These are phyloP conservation scores for Drosophila kuntzei DNA, from an alignment of 2,888 invertebrate genomes.

Conservation along the genomic window DNA sequence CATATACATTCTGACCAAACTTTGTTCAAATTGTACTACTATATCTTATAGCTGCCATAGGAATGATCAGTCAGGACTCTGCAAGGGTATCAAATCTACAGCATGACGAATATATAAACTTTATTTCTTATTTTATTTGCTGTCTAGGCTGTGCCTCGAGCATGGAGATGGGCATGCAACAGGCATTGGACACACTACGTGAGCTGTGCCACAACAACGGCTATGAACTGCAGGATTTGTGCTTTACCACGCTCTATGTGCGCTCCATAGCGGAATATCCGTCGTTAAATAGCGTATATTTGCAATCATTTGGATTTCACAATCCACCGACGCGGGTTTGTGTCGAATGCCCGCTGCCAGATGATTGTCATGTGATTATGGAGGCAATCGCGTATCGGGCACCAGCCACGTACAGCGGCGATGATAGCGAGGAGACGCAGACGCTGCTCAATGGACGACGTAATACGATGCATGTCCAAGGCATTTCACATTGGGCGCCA, in stretches of 20 bases:
- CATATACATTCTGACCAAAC: not conserved
- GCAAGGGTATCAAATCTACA: not conserved
- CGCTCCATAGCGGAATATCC: slow-evolving; percentile 93
- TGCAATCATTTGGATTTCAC: slow-evolving; percentile 89
- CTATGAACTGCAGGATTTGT: slow-evolving; percentile 88
- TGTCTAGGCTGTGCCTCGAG: slow-evolving; percentile 87
- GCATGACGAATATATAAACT: not conserved
- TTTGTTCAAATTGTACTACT: no score
- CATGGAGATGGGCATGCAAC: slow-evolving; percentile 88
- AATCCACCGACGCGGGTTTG: slow-evolving; percentile 95
- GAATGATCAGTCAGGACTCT: not conserved
- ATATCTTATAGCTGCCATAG: not conserved
- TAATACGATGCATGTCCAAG: slow-evolving; percentile 96
- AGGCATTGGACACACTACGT: slow-evolving; percentile 91
- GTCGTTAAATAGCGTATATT: slow-evolving; percentile 91
- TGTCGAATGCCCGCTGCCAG: slow-evolving; percentile 91
- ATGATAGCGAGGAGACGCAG: slow-evolving; percentile 61
- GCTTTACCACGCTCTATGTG: slow-evolving; percentile 94
- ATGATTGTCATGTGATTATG: slow-evolving; percentile 90
- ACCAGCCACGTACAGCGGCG: slow-evolving; percentile 75
- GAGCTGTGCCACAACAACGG: slow-evolving; percentile 80
- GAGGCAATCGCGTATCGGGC: slow-evolving; percentile 89
- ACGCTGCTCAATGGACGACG: slow-evolving; percentile 85
- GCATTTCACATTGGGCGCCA: slow-evolving; percentile 99
- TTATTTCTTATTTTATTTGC: not conserved